phyloP scores from a whole-genome alignment of 2,888 invertebrate genomes.

The Eristalis pertinax region DNA sequence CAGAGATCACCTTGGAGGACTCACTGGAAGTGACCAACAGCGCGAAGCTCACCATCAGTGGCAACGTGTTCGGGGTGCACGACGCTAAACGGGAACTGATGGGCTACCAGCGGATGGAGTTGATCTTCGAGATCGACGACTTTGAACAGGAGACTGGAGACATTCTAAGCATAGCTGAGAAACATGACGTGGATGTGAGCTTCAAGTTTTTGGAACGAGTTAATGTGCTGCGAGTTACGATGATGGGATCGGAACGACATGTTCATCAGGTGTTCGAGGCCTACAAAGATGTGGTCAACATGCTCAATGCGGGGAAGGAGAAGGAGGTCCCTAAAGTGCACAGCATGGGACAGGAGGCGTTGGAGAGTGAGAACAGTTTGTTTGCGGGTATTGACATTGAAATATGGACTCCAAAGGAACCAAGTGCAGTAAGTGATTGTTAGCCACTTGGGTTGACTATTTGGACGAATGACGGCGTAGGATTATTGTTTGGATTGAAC shows the following conservation, averaged over 20 bases:
- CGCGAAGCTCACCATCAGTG: not conserved
- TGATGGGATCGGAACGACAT: not conserved
- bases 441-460: too few species aligned
- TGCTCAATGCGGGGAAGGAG: not conserved
- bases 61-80: not conserved
- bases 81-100: not conserved
- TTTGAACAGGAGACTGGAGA: not conserved
- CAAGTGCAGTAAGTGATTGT: too few species aligned
- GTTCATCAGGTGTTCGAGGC: not conserved
- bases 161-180: not conserved
- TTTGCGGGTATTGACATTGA: not conserved
- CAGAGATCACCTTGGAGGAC: not conserved
- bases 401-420: not conserved
- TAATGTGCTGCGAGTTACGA: not conserved
- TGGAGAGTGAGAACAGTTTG: not conserved
- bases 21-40: not conserved
- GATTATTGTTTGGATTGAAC: too few species aligned
- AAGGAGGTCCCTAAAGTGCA: not conserved
- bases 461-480: too few species aligned
- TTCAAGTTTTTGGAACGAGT: not conserved
- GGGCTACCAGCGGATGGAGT: not conserved
- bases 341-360: not conserved
- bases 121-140: not conserved
- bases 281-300: not conserved
- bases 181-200: not conserved